Evolutionary conservation across 2,888 invertebrate species (phyloP).

Genomic region (Drosophila mimica): DNA sequence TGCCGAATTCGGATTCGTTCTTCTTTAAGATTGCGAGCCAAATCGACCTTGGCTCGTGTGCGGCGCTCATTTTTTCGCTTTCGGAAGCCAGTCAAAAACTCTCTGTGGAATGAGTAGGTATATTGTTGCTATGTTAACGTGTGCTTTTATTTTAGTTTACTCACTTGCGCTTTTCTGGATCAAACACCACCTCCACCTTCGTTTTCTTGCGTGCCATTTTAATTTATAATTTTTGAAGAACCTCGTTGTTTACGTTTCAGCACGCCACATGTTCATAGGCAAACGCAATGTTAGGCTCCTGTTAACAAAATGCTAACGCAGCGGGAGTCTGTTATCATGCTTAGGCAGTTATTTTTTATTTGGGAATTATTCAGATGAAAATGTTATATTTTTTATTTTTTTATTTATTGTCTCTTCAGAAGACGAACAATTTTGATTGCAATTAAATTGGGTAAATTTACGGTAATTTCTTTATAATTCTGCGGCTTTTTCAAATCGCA

Average conservation of each 20-base stretch:
- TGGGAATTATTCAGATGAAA: background rate
- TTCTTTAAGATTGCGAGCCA: slow-evolving; percentile 90
- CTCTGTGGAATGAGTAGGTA: slow-evolving; percentile 85
- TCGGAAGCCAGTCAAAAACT: slow-evolving; percentile 92
- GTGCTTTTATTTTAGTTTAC: slow-evolving; percentile 27
- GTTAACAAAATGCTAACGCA: slow-evolving; percentile 2
- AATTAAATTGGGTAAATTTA: slow-evolving; percentile 35
- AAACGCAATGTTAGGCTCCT: slow-evolving; percentile 25
- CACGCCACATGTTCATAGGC: slow-evolving; percentile 37
- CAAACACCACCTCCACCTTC: slow-evolving; percentile 86
- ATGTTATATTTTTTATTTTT: too few species aligned
- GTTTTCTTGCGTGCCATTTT: slow-evolving; percentile 74
- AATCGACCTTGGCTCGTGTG: slow-evolving; percentile 90
- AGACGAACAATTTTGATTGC: slow-evolving; percentile 38
- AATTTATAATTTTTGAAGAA: slow-evolving; percentile 2
- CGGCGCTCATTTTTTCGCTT: slow-evolving; percentile 92
- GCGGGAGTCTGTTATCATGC: background rate
- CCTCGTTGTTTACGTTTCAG: slow-evolving; percentile 56
- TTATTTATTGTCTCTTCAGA: slow-evolving; percentile 26
- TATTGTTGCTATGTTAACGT: background rate
- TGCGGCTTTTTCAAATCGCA: slow-evolving; percentile 67
- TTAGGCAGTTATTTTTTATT: background rate
- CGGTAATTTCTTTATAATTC: slow-evolving; percentile 40
- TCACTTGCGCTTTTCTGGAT: slow-evolving; percentile 87
- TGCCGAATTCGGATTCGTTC: slow-evolving; percentile 91